Evolutionary conservation across 2,888 invertebrate species (phyloP), one percentile per base, ranked within the genome.

Genomic region (Limenitis camilla): DNA sequence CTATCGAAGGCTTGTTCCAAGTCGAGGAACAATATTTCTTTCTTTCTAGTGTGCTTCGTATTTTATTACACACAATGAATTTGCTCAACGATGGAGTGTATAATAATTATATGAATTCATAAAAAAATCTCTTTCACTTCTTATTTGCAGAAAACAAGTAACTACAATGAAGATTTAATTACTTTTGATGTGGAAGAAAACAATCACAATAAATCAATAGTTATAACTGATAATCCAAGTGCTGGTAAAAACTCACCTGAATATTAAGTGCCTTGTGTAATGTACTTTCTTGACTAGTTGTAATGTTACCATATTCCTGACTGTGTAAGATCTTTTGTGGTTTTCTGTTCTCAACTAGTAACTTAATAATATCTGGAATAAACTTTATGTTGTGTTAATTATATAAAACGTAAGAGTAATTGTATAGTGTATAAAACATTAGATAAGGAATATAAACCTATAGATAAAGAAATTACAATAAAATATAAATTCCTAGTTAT

Each of bases 171-270:
- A 51, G 84, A 86, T 63, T 72, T 87, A 42, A 87, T 87, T 31
- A 72, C 65, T 52, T 86, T 87, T 75, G 86, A 87, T 62, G 76
- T 78, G 51, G 85, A 83, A 55, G 82, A 85, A 1, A 78, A 69
- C 35, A 70, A 70, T 64, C 58, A 67, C 36, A 71, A 76, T 64
- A 81, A 81, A 62, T 63, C 72, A 33, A 68, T 78, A 42, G 61
- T 72, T 57, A 59, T 73, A 30, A 81, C 74, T 72, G 79, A 82
- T 47, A 64, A 61, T 56, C 63, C 71, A 5, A 79, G 72, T 67
- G 58, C 71, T 32, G 77, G 77, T 62, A 83, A 81, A 53, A 85
- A 82, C 68, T 85, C 86, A 62, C 85, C 86, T 8, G 85, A 86
- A 66, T 85, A 82, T 64, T 85, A 71, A 70, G 84, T 84, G 84